Conservation (phyloP, 2,888 invertebrate species). For the Pteria penguin region DNA sequence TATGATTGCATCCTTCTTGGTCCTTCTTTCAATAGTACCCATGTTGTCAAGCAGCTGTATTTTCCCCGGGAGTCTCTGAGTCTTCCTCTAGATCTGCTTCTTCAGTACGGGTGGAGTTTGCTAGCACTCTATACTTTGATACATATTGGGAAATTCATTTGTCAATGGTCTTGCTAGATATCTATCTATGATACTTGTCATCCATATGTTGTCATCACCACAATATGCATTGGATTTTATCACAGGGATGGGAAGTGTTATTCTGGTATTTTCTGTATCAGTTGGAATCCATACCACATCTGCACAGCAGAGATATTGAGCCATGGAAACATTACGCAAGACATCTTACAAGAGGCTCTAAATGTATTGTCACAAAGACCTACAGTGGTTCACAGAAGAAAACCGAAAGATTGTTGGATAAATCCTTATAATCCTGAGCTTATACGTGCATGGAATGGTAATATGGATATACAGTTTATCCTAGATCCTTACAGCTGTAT, state of each 20-base stretch:
- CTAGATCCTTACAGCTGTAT: constrained; percentile 45
- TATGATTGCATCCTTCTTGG: constrained; percentile 22
- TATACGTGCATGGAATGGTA: constrained; percentile 48
- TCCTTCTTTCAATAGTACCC: constrained; percentile 31
- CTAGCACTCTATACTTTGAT: constrained; percentile 28
- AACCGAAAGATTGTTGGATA: constrained; percentile 37
- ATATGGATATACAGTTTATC: constrained; percentile 47
- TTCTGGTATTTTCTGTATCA: constrained; percentile 29
- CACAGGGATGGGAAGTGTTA: constrained; percentile 31
- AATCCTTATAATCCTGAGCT: constrained; percentile 44
- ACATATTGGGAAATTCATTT: constrained; percentile 33
- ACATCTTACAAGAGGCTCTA: constrained; percentile 23
- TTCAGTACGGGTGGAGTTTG: constrained; percentile 1
- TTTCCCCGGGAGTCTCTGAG: neutral
- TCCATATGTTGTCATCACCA: constrained; percentile 41
- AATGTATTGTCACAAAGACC: constrained; percentile 29
- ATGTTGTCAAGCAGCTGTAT: constrained; percentile 20
- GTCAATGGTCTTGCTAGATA: constrained; percentile 36
- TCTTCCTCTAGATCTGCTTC: neutral
- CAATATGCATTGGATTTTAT: constrained; percentile 8
- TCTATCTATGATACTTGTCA: constrained; percentile 38
- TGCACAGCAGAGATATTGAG: constrained; percentile 25
- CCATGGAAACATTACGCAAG: neutral
- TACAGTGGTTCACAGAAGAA: constrained; percentile 30
- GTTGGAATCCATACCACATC: constrained; percentile 43